These are phyloP conservation scores for Pyrrhopygopsis socrates DNA, from an alignment of 2,888 invertebrate species.

Conservation along the genomic window DNA sequence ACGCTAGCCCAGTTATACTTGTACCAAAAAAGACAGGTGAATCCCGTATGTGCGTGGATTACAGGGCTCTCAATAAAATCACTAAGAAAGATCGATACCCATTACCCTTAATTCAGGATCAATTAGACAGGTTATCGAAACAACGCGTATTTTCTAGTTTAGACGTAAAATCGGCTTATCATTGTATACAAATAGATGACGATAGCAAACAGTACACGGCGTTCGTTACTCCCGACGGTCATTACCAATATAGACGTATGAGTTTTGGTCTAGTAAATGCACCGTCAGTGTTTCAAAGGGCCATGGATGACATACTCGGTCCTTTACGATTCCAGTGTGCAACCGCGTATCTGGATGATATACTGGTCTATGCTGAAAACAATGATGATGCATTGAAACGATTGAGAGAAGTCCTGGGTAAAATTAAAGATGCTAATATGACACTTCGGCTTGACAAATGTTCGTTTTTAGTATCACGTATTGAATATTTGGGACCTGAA, in stretches of 20 bases:
- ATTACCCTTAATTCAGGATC: constrained; percentile 44
- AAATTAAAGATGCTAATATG: constrained; percentile 47
- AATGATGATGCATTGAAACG: constrained; percentile 26
- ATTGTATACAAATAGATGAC: constrained; percentile 10
- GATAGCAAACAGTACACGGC: constrained; percentile 29
- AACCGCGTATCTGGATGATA: constrained; percentile 53
- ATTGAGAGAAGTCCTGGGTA: constrained; percentile 20
- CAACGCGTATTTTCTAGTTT: constrained; percentile 10
- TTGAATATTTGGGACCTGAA: constrained; percentile 68
- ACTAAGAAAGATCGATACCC: constrained; percentile 49
- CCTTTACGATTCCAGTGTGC: constrained; percentile 38
- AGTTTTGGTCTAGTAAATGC: constrained; percentile 62
- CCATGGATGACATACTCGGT: constrained; percentile 52
- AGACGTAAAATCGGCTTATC: constrained; percentile 27
- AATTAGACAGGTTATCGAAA: constrained; percentile 29
- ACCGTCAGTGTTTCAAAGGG: constrained; percentile 55
- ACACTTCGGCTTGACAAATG: constrained; percentile 68
- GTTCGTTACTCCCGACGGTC: constrained; percentile 60
- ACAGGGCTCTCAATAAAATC: constrained; percentile 31
- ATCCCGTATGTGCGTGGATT: constrained; percentile 42
- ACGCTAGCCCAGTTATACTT: constrained; percentile 59
- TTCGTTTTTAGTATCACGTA: constrained; percentile 49
- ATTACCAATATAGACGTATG: constrained; percentile 53
- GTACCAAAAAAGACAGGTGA: constrained; percentile 48
- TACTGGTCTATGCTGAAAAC: constrained; percentile 41